Conservation (phyloP, 2,113 vertebrate genomes). For the Gambusia holbrooki region DNA sequence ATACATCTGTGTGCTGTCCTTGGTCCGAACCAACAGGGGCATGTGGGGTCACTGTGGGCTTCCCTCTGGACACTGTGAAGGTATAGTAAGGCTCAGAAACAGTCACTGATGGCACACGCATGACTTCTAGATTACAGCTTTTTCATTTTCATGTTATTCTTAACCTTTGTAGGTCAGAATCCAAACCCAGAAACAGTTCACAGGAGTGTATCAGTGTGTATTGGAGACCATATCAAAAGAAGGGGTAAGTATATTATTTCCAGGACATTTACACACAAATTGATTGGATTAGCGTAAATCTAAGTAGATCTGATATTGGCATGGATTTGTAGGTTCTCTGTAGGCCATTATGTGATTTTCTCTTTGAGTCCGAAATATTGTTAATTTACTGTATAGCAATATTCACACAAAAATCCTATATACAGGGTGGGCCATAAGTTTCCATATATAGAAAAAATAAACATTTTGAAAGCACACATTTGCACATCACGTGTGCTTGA, state of each 20-base stretch:
- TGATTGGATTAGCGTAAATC: neutral
- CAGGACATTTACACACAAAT: neutral
- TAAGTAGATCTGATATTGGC: neutral
- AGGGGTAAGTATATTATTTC: constrained; percentile 58
- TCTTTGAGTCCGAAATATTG: neutral
- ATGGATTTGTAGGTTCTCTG: neutral
- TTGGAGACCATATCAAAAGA: constrained; percentile 66
- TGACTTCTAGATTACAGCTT: neutral
- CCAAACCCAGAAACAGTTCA: constrained; percentile 76
- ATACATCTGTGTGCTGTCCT: constrained; percentile 11
- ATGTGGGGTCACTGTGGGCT: constrained; percentile 72
- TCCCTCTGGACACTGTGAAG: constrained; percentile 76
- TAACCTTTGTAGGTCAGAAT: constrained; percentile 62
- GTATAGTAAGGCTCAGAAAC: constrained; percentile 13
- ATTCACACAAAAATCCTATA: neutral
- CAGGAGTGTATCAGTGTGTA: constrained; percentile 68
- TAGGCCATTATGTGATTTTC: neutral
- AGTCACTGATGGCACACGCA: neutral
- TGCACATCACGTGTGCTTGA: too few relatives aligned
- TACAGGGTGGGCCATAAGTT: too few relatives aligned
- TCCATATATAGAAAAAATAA: too few relatives aligned
- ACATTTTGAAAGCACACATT: too few relatives aligned
- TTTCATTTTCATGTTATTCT: rapidly evolving
- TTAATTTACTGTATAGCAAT: neutral
- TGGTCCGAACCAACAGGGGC: constrained; percentile 58